Evolutionary conservation across 2,113 vertebrate genomes (phyloP), one percentile per base, ranked within the genome.

Genomic region (Ochotona princeps): DNA sequence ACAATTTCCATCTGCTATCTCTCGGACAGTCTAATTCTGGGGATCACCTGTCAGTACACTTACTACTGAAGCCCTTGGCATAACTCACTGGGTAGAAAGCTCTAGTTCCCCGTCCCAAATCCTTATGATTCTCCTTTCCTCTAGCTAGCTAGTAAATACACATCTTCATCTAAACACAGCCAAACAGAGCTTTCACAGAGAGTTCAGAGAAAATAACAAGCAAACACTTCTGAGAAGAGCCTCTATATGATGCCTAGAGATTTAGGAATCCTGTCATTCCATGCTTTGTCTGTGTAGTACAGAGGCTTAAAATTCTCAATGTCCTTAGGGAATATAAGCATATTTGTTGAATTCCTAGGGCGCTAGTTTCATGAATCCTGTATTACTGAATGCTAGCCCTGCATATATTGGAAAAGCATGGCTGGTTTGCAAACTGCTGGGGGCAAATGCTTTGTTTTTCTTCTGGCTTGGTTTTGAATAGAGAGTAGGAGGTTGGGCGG

Each of bases 371-470:
- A 87, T 92, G 76, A 95, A 86, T 97, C 57, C 63, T 70, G 57
- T 49, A 70, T 79, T 93, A 78, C 80, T 91, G 69, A 96, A 96
- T 89, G 83, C 66, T 93, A 95, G 74, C 87, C 78, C 70, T 94
- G 93, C 72, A 65, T 94, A 95, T 94, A 74, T 88, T 94, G 74
- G 78, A 94, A 96, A 96, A 96, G 82, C 89, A 94, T 90, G 89
- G 89, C 75, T 93, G 87, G 73, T 91, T 95, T 96, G 92, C 91
- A 95, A 93, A 97, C 72, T 92, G 87, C 78, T 95, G 81, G 73
- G 92, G 89, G 95, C 92, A 94, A 97, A 96, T 95, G 91, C 73
- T 81, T 96, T 96, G 93, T 96, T 97, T 97, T 97, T 95, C 90
- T 92, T 93, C 87, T 92, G 65, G 89, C 78, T 89, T 85, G 78